Percentiles rank a stretch among this genome's conserved stretches.
Conservation (phyloP, 2,797 vertebrate species). For the Tragelaphus eurycerus region DNA sequence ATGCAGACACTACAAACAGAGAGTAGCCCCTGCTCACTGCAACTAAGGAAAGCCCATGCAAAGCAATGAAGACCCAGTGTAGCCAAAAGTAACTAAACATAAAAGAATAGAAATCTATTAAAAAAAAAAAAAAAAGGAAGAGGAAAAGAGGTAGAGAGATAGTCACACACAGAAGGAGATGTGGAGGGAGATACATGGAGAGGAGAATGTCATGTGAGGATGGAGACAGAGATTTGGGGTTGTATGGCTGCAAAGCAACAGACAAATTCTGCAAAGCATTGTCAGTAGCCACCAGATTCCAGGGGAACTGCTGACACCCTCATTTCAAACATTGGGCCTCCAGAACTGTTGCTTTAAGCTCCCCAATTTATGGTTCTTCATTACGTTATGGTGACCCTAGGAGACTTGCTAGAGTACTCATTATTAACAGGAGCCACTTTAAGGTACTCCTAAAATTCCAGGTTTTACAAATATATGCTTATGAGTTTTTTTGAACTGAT, state of each 20-base stretch:
- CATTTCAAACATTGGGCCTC: neutral
- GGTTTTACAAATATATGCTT: neutral
- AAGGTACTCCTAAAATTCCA: neutral
- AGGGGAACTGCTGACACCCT: neutral
- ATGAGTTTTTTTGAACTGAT: neutral
- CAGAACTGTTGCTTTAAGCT: neutral
- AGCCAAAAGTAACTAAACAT: neutral
- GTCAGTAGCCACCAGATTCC: neutral
- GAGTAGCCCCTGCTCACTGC: neutral
- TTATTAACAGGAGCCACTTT: neutral
- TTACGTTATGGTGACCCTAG: neutral
- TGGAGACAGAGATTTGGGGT: neutral
- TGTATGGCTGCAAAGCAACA: neutral
- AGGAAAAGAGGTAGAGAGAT: neutral
- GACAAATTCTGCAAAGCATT: neutral
- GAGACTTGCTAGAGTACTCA: neutral
- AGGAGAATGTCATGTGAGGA: neutral
- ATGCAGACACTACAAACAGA: neutral
- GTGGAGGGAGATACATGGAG: neutral
- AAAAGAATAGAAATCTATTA: neutral
- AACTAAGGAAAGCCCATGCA: neutral
- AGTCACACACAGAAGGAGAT: neutral
- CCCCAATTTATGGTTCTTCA: neutral
- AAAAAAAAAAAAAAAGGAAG: neutral
- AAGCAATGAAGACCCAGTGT: neutral